Conservation (phyloP, 2,888 invertebrate genomes). For the Laspeyria flexula region DNA sequence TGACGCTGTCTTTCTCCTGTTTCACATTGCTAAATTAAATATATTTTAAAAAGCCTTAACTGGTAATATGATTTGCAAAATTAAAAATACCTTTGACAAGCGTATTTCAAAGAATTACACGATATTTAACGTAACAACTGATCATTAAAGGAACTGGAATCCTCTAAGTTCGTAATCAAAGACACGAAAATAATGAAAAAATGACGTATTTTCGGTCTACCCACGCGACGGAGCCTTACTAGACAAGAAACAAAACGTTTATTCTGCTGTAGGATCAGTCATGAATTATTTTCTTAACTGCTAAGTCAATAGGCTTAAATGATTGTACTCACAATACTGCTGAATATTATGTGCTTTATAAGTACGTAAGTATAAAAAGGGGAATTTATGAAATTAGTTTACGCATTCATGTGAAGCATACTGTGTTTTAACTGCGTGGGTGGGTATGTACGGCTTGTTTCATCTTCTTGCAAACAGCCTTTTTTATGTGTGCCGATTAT, state of each 20-base stretch:
- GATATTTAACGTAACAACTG: background rate
- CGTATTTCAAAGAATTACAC: background rate
- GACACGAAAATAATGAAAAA: background rate
- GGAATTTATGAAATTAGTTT: too few relatives aligned
- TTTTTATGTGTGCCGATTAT: too few relatives aligned
- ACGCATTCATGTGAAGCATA: too few relatives aligned
- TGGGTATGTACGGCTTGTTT: too few relatives aligned
- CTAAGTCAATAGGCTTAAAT: slow-evolving; percentile 1
- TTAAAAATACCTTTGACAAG: background rate
- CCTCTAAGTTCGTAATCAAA: slow-evolving; percentile 1
- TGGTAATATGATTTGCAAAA: background rate
- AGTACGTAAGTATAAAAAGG: too few relatives aligned
- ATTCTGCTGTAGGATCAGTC: slow-evolving; percentile 10
- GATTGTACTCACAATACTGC: too few relatives aligned
- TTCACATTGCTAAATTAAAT: background rate
- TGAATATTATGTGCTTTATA: too few relatives aligned
- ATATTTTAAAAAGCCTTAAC: background rate
- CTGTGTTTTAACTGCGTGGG: too few relatives aligned
- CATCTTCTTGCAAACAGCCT: too few relatives aligned
- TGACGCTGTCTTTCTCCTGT: background rate
- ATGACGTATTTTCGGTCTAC: background rate
- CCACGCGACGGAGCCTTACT: background rate
- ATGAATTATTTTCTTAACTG: slow-evolving; percentile 16
- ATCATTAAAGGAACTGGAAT: slow-evolving; percentile 1
- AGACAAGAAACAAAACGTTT: background rate